These are phyloP conservation scores for Eubasilissa splendida DNA, from an alignment of 2,888 invertebrate species.

Conservation along the genomic window DNA sequence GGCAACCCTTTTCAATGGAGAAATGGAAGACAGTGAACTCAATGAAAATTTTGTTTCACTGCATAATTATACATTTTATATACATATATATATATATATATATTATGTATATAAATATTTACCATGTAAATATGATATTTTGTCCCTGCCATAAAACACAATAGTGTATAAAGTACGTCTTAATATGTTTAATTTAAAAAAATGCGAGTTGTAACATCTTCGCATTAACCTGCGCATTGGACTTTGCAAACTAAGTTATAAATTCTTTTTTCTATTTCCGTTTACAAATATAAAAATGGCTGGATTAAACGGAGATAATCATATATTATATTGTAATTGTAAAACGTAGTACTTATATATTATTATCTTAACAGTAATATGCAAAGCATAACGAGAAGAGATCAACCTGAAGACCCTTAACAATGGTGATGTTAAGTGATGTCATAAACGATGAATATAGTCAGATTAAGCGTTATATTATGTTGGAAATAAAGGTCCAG, in stretches of 20 bases:
- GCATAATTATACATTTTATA: neutral
- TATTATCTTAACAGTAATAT: conserved; percentile 14
- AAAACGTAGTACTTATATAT: conserved; percentile 21
- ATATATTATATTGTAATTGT: conserved; percentile 17
- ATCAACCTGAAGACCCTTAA: conserved; percentile 15
- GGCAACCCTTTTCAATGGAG: conserved; percentile 35
- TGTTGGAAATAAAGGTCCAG: too few relatives aligned
- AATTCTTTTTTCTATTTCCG: conserved; percentile 39
- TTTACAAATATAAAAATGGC: conserved; percentile 51
- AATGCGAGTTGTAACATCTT: conserved; percentile 2
- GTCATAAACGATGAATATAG: too few relatives aligned
- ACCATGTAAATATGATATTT: neutral
- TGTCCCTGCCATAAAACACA: conserved; percentile 29
- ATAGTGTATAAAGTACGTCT: conserved; percentile 31
- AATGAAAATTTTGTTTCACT: conserved; percentile 33
- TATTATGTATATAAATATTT: conserved; percentile 31
- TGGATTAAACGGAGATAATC: conserved; percentile 49
- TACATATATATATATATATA: neutral
- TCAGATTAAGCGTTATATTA: too few relatives aligned
- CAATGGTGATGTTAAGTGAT: neutral
- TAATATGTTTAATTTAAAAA: conserved; percentile 13
- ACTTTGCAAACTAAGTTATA: conserved; percentile 43
- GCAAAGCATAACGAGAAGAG: conserved; percentile 23
- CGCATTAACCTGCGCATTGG: conserved; percentile 36
- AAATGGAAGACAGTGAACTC: conserved; percentile 48